A percentile compares a stretch with the other conserved stretches of the same genome.
These are phyloP conservation scores for Brachionus koreanus DNA, from an alignment of 1,140 invertebrate genomes.

Conservation along the genomic window DNA sequence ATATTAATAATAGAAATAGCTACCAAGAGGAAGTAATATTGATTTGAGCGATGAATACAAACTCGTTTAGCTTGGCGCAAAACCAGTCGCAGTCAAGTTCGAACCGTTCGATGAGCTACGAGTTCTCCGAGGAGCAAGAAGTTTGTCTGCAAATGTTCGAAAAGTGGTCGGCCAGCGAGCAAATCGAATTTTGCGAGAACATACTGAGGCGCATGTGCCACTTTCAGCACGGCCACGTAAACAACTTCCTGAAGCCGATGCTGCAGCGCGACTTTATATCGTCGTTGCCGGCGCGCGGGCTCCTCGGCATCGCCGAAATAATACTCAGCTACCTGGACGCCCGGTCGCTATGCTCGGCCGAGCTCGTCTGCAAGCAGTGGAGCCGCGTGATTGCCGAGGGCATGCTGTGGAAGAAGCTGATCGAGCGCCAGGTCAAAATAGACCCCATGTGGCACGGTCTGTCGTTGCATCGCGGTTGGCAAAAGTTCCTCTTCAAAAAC, in stretches of 20 bases:
- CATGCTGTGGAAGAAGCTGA: conserved; percentile 69
- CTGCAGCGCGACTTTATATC: conserved; percentile 97
- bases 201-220: conserved; percentile 92
- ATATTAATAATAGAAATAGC: neutral
- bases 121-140: conserved; percentile 66
- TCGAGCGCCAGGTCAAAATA: conserved; percentile 66
- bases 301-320: conserved; percentile 95
- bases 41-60: neutral
- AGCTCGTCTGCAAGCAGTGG: conserved; percentile 97
- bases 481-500: conserved; percentile 50
- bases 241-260: conserved; percentile 95
- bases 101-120: neutral
- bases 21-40: neutral
- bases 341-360: conserved; percentile 83
- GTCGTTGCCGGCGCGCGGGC: conserved; percentile 90
- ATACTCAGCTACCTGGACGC: conserved; percentile 95
- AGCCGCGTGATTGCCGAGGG: conserved; percentile 89
- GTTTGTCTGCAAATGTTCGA: conserved; percentile 80
- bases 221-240: conserved; percentile 97
- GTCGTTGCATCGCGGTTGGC: conserved; percentile 91
- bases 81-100: neutral
- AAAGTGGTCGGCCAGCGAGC: conserved; percentile 67
- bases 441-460: conserved; percentile 93
- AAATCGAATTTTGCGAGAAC: conserved; percentile 93
- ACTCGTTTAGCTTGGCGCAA: neutral